Evolutionary conservation across 2,113 vertebrate species (phyloP).

Genomic region (Microcebus murinus): DNA sequence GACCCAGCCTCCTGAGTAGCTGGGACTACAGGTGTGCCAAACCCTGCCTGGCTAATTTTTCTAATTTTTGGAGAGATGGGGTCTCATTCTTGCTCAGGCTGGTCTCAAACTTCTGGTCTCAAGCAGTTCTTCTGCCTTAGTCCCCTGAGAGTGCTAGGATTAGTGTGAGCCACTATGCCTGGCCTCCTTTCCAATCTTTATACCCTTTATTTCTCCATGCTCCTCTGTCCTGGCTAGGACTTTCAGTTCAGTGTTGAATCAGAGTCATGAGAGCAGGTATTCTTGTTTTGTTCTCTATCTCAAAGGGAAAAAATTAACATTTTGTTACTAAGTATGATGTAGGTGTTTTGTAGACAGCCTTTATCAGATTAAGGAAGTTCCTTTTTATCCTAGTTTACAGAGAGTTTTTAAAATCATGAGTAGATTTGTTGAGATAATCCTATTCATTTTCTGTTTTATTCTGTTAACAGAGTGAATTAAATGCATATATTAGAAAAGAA

Average conservation of each 20-base stretch:
- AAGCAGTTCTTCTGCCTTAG: no score
- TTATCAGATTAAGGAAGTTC: constrained; percentile 19
- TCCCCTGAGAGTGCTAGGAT: no score
- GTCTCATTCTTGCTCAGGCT: no score
- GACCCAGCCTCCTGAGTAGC: no score
- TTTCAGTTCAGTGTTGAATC: background rate
- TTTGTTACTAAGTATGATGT: constrained; percentile 38
- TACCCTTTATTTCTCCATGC: background rate
- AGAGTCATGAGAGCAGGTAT: background rate
- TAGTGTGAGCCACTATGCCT: no score
- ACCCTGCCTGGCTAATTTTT: no score
- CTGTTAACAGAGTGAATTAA: constrained; percentile 48
- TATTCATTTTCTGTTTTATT: constrained; percentile 36
- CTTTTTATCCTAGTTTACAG: constrained; percentile 28
- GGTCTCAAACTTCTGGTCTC: no score
- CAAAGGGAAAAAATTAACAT: background rate
- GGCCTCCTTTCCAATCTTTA: background rate
- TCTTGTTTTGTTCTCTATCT: background rate
- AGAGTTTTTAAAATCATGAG: constrained; percentile 24
- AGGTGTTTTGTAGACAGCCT: background rate
- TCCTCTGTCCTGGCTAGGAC: background rate
- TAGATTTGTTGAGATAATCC: background rate
- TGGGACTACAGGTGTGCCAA: no score
- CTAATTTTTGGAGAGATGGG: no score
- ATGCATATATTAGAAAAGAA: constrained; percentile 34